phyloP scores from a whole-genome alignment of 30 jellyfish, hydroid and myxozoan genomes.

The Aurelia coerulea region DNA sequence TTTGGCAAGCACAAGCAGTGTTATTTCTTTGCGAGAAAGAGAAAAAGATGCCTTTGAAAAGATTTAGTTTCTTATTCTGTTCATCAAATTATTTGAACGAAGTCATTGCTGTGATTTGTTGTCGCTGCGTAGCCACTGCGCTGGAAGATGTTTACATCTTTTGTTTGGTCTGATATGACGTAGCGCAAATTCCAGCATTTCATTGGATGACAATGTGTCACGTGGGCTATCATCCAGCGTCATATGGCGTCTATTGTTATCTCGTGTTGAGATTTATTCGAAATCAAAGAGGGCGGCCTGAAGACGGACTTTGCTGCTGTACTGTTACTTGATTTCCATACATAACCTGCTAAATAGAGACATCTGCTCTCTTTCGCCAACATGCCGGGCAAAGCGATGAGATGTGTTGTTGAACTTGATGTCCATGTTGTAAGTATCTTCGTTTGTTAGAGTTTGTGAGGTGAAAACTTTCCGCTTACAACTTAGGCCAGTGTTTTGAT shows the following conservation, averaged over 20 bases:
- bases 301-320: neutral
- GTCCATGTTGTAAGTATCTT: constrained; percentile 84
- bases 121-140: constrained; percentile 1
- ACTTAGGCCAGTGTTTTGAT: too few relatives aligned
- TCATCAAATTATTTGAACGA: too few relatives aligned
- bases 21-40: too few relatives aligned
- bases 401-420: constrained; percentile 92
- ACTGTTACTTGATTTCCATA: neutral
- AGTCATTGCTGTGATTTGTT: too few relatives aligned
- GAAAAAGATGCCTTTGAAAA: too few relatives aligned
- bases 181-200: neutral
- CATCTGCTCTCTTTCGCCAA: constrained; percentile 12
- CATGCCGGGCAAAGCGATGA: constrained; percentile 99
- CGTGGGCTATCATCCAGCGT: constrained; percentile 17
- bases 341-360: neutral
- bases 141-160: constrained; percentile 18
- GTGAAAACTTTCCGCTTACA: neutral
- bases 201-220: constrained; percentile 23
- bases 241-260: constrained; percentile 47
- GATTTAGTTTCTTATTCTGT: too few relatives aligned
- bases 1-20: too few relatives aligned
- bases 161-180: constrained; percentile 23
- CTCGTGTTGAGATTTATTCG: constrained; percentile 30
- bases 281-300: constrained; percentile 62
- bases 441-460: neutral